Evolutionary conservation across 2,888 invertebrate genomes (phyloP).

Genomic region (Priocnemis perturbator): DNA sequence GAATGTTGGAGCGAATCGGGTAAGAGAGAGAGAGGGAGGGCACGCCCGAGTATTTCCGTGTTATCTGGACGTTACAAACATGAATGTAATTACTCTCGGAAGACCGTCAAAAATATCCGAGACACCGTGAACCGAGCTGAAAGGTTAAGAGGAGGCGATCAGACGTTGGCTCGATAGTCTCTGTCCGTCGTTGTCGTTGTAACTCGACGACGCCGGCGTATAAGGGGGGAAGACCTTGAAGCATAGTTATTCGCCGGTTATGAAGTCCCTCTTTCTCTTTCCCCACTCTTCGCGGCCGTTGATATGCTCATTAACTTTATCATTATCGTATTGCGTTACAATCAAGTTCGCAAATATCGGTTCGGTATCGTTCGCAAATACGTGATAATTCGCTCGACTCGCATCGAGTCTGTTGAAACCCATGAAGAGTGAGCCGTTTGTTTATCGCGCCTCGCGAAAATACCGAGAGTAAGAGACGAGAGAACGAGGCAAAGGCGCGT

Average conservation of each 20-base stretch:
- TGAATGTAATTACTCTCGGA: constrained; percentile 16
- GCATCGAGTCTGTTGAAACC: neutral
- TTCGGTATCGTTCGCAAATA: constrained; percentile 9
- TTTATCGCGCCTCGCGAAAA: neutral
- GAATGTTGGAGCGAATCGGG: neutral
- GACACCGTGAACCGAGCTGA: constrained; percentile 34
- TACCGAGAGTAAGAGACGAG: neutral
- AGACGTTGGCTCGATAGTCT: constrained; percentile 32
- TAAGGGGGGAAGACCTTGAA: constrained; percentile 56
- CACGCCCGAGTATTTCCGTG: neutral
- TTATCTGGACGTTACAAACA: constrained; percentile 1
- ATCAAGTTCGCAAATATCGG: constrained; percentile 31
- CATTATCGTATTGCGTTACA: constrained; percentile 32
- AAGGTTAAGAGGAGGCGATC: constrained; percentile 41
- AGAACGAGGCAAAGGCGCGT: neutral
- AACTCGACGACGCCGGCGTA: constrained; percentile 14
- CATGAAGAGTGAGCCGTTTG: neutral
- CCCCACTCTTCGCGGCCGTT: constrained; percentile 37
- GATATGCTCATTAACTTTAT: constrained; percentile 54
- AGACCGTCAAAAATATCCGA: constrained; percentile 40
- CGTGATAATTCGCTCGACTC: constrained; percentile 1
- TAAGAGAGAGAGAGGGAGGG: no score
- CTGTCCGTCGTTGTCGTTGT: constrained; percentile 7
- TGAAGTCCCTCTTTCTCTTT: constrained; percentile 30
- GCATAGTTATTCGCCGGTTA: constrained; percentile 55